phyloP scores from a whole-genome alignment of 2,113 vertebrate genomes.

The Rhinoderma darwinii region DNA sequence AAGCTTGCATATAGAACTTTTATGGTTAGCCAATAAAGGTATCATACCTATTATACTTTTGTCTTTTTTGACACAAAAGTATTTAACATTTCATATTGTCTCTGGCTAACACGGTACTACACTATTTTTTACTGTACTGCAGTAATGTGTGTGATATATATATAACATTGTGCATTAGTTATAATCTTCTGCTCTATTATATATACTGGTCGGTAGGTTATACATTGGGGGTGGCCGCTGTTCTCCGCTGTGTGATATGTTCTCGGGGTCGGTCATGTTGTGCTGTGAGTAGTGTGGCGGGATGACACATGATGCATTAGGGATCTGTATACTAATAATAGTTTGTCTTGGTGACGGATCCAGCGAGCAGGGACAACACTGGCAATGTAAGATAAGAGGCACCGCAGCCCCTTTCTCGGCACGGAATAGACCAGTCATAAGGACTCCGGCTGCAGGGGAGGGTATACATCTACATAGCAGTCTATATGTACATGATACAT shows the following conservation, averaged over 20 bases:
- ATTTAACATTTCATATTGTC: too few species aligned
- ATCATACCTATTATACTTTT: too few species aligned
- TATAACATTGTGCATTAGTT: neutral
- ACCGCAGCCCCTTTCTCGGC: neutral
- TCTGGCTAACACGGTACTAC: too few species aligned
- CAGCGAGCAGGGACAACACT: neutral
- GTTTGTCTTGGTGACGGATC: neutral
- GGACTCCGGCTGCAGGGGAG: too few species aligned
- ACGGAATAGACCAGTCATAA: neutral
- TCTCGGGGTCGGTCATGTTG: neutral
- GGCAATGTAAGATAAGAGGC: neutral
- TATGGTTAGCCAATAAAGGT: too few species aligned
- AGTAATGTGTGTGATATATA: too few species aligned
- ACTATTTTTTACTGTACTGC: too few species aligned
- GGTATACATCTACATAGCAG: too few species aligned
- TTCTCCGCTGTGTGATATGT: neutral
- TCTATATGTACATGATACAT: too few species aligned
- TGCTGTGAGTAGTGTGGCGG: neutral
- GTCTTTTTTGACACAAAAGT: too few species aligned
- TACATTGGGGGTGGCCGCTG: neutral
- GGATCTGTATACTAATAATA: neutral
- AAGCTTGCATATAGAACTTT: too few species aligned
- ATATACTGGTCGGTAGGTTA: neutral
- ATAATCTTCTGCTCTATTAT: neutral
- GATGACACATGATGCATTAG: neutral